Conservation (phyloP, 2,113 vertebrate species). For the Chiloscyllium plagiosum region DNA sequence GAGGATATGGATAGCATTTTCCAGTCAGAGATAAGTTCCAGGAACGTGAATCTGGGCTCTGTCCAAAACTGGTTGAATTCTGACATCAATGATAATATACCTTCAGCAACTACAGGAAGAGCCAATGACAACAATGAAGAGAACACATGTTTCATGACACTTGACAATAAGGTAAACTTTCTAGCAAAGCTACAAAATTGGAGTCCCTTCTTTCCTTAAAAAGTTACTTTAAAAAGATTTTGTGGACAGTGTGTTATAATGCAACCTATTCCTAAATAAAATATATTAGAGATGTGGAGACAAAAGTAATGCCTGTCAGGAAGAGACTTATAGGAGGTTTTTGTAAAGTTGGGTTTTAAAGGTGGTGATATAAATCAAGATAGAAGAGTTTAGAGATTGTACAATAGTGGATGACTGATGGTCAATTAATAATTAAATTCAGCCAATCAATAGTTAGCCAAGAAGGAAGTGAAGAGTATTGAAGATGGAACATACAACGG, state of each 20-base stretch:
- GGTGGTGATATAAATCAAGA: neutral
- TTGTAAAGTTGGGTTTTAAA: neutral
- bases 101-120: neutral
- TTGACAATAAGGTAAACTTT: slow-evolving; percentile 21
- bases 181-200: neutral
- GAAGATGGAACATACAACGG: neutral
- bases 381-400: neutral
- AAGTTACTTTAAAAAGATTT: neutral
- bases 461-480: neutral
- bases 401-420: neutral
- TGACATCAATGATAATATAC: slow-evolving; percentile 1
- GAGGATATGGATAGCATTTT: neutral
- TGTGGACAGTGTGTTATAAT: neutral
- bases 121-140: neutral
- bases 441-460: neutral
- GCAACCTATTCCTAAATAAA: neutral
- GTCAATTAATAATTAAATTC: neutral
- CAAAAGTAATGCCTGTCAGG: neutral
- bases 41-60: neutral
- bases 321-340: neutral
- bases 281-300: neutral
- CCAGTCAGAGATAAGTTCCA: neutral
- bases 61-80: slow-evolving; percentile 18
- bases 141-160: neutral
- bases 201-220: neutral